Evolutionary conservation across 2,797 vertebrate genomes (phyloP), one percentile per base, ranked within the genome.

Genomic region (Chromis chromis): DNA sequence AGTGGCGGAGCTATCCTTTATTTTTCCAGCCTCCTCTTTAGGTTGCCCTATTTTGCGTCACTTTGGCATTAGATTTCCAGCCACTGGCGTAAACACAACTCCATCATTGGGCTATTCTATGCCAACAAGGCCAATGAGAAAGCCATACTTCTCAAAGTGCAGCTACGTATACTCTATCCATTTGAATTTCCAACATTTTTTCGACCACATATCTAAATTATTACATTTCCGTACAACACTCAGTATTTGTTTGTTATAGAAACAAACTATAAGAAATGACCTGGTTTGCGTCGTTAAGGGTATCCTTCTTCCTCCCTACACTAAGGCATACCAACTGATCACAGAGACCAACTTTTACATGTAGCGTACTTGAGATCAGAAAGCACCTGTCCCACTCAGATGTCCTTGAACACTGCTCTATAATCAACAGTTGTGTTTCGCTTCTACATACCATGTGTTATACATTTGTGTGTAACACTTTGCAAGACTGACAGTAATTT

Each of bases 11-110:
- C 86, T 86, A 72, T 82, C 78, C 81, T 92, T 83, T 89, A 84
- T 91, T 94, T 95, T 95, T 95, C 93, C 93, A 79, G 88, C 89
- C 89, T 91, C 86, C 82, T 91, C 89, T 93, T 92, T 92, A 91
- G 81, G 80, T 89, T 83, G 79, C 82, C 82, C 87, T 82, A 83
- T 86, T 91, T 88, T 94, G 90, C 92, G 90, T 94, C 94, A 94
- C 85, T 70, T 90, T 92, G 91, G 91, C 90, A 88, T 94, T 90
- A 75, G 74, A 92, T 93, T 94, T 92, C 92, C 88, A 89, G 89
- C 86, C 78, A 61, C 81, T 70, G 83, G 85, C 65, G 75, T 90
- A 90, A 91, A 92, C 89, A 91, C 83, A 85, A 85, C 80, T 86
- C 79, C 75, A 83, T 87, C 83, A 79, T 42, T 69, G 76, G 71